Evolutionary conservation across 1,140 invertebrate genomes (phyloP).

Genomic region (Geopemphigus sp.): DNA sequence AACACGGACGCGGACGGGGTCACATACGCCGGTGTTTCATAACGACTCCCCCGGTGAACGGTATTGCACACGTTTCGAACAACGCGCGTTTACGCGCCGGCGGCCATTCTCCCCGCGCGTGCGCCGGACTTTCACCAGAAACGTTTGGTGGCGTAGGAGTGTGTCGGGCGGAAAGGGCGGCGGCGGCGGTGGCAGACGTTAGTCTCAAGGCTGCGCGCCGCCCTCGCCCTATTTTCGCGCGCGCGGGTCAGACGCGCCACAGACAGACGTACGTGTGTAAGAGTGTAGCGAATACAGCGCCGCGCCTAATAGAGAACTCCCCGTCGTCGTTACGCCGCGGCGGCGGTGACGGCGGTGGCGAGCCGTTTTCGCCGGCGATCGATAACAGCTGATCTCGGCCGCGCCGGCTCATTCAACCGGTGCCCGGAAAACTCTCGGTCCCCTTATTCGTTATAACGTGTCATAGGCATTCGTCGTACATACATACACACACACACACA

Average conservation of each 20-base stretch:
- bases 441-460: not conserved
- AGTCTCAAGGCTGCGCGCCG: slow-evolving; percentile 45
- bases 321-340: not conserved
- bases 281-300: not conserved
- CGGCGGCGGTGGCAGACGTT: slow-evolving; percentile 17
- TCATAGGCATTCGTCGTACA: too few species aligned
- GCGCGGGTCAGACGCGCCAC: slow-evolving; percentile 10
- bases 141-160: slow-evolving; percentile 28
- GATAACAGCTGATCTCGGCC: slow-evolving; percentile 39
- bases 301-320: not conserved
- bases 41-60: too few species aligned
- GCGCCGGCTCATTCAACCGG: slow-evolving; percentile 45
- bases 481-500: too few species aligned
- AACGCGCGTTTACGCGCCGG: too few species aligned
- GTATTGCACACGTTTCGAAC: too few species aligned
- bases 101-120: not conserved
- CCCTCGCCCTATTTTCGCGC: slow-evolving; percentile 43
- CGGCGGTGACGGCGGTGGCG: not conserved
- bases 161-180: not conserved
- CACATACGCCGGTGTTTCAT: too few species aligned
- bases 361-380: slow-evolving; percentile 32
- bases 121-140: slow-evolving; percentile 8
- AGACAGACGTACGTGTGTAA: slow-evolving; percentile 3
- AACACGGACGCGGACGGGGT: too few species aligned
- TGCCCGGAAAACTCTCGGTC: slow-evolving; percentile 16